Conservation (phyloP, 1,140 invertebrate species). For the Drosophila elegans region DNA sequence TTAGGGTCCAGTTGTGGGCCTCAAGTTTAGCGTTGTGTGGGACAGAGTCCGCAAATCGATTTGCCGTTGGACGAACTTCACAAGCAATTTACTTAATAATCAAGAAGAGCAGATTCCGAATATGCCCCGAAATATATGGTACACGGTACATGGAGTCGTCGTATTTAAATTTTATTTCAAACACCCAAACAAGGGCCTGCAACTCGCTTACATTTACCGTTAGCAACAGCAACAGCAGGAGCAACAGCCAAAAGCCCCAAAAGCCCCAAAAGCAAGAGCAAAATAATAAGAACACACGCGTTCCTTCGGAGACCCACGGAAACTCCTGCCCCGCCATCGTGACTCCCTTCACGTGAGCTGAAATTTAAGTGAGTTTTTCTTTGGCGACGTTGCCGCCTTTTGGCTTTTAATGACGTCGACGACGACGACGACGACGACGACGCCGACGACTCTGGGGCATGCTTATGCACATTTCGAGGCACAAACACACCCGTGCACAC, state of each 20-base stretch:
- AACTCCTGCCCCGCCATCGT: slow-evolving; percentile 2
- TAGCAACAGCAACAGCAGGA: slow-evolving; percentile 38
- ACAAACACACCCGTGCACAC: slow-evolving; percentile 37
- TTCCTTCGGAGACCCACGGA: neutral
- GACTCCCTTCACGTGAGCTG: slow-evolving; percentile 65
- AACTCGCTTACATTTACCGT: slow-evolving; percentile 63
- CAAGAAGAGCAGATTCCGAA: slow-evolving; percentile 3
- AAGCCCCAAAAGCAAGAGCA: slow-evolving; percentile 32
- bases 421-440: slow-evolving; percentile 17
- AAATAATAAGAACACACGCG: slow-evolving; percentile 57
- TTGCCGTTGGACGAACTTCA: slow-evolving; percentile 25
- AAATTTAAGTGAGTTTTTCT: slow-evolving; percentile 83
- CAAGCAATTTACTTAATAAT: slow-evolving; percentile 50
- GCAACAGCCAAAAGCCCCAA: slow-evolving; percentile 17
- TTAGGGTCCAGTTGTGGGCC: neutral
- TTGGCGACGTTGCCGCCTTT: slow-evolving; percentile 59
- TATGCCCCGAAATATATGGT: slow-evolving; percentile 7
- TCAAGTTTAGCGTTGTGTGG: slow-evolving; percentile 8
- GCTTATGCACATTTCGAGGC: slow-evolving; percentile 69
- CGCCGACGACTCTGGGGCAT: slow-evolving; percentile 71
- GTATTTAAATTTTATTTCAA: slow-evolving; percentile 68
- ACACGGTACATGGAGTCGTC: slow-evolving; percentile 11
- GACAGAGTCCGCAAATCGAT: slow-evolving; percentile 20
- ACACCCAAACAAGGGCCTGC: slow-evolving; percentile 22
- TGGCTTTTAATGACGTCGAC: slow-evolving; percentile 79